Base-by-base conservation (phyloP, 2,797 vertebrate species). In the Alosa sapidissima region DNA sequence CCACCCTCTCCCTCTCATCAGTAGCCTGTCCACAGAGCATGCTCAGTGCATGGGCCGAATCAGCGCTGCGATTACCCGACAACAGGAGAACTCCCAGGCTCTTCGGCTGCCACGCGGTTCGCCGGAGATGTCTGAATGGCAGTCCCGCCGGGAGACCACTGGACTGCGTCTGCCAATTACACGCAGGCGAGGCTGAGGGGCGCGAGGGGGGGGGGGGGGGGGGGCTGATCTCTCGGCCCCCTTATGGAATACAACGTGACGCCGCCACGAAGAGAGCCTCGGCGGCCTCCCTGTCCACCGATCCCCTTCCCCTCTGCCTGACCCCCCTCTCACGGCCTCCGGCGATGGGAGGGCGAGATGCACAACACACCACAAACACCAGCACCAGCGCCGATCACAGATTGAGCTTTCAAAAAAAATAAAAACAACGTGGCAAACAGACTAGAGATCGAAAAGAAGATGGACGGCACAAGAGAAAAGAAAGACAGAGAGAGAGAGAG, bases 381-480 rank as follows among this genome's bases (percentile, higher is more conserved):
- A 28, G 28, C 28, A 68, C 68, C 36, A 21, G 16, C 16, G 33
- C 16, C 16, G 68, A 36, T 45, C 68, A 16, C 68, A 45, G 68
- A 75, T 10, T 75, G 68, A 45, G 68, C 68, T 75, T 41, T 75
- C 36, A 45, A 45, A 72, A 58, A 1, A 51, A 7, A 55, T 21
- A 51, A 51, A 52, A 55, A 75, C 28, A 13, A 45, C 16, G 36
- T 45, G 68, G 68, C 68, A 45, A 75, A 75, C 36, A 45, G 68
- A 68, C 62, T 75, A 36, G 68, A 75, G 36, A 75, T 75, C 36
- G 36, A 75, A 36, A 75, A 75, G 33, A 45, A 75, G 68, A 75
- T 75, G 68, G 68, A 45, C 28, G 10, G 65, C 28, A 75, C 36
- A 19, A 36, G 65, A 41, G 24, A 16, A 45, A 41, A 9, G 14